A percentile compares a stretch with the other conserved stretches of the same genome.
Evolutionary conservation across 2,113 vertebrate species (phyloP).

Genomic region (Donacobius atricapilla): DNA sequence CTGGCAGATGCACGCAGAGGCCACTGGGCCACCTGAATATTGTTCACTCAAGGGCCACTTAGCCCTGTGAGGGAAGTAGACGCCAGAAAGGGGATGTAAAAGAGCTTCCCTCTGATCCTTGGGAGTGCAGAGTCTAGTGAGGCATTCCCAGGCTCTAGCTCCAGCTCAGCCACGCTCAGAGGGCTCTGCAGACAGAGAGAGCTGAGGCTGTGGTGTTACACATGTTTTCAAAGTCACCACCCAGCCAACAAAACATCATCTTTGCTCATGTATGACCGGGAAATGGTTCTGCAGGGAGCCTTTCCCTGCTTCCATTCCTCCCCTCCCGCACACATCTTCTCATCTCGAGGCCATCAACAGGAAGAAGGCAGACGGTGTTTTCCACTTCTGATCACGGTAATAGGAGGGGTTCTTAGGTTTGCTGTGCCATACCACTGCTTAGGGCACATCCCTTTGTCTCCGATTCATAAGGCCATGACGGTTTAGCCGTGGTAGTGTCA

Average conservation of each 20-base stretch:
- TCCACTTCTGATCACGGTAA: not conserved
- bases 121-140: not conserved
- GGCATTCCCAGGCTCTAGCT: not conserved
- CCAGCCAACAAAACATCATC: not conserved
- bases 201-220: not conserved
- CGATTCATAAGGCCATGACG: not conserved
- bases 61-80: not conserved
- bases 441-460: not conserved
- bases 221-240: not conserved
- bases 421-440: not conserved
- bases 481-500: not conserved
- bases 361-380: not conserved
- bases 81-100: not conserved
- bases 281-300: not conserved
- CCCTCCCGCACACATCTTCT: not conserved
- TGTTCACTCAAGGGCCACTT: not conserved
- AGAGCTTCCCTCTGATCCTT: not conserved
- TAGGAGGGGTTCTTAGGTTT: not conserved
- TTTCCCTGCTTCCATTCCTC: not conserved
- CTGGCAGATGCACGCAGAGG: not conserved
- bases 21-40: not conserved
- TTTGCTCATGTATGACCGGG: not conserved
- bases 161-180: not conserved
- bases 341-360: not conserved
- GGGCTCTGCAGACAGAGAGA: not conserved